Evolutionary conservation across 2,113 vertebrate species (phyloP).

Genomic region (Eupsittula cactorum): DNA sequence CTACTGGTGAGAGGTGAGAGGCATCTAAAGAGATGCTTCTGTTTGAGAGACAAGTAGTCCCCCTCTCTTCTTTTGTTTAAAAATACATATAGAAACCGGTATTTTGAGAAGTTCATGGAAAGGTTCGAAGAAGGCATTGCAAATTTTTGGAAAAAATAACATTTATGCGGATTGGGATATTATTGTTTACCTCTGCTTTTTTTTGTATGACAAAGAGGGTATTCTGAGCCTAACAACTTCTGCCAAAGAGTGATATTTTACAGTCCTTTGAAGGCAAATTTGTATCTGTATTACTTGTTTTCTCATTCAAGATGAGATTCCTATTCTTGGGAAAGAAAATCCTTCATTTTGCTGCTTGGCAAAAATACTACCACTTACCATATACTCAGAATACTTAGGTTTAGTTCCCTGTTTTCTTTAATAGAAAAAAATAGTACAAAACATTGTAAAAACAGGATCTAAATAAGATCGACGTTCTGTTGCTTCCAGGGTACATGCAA

Average conservation of each 20-base stretch:
- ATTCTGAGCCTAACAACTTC: neutral
- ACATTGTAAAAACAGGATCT: neutral
- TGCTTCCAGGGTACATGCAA: neutral
- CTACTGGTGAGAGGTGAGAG: neutral
- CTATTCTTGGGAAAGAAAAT: neutral
- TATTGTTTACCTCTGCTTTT: neutral
- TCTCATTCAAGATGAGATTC: neutral
- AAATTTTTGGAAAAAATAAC: neutral
- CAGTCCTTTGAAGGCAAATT: neutral
- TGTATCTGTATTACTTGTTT: neutral
- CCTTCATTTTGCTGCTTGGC: neutral
- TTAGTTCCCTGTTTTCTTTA: neutral
- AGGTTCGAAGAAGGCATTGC: neutral
- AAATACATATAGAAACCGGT: neutral
- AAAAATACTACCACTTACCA: neutral
- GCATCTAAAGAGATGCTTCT: neutral
- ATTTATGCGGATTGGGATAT: neutral
- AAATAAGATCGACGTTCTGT: neutral
- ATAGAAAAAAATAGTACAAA: neutral
- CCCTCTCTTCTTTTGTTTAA: neutral
- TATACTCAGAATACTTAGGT: neutral
- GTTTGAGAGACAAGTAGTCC: neutral
- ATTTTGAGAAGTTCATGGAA: neutral
- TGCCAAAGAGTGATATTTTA: neutral
- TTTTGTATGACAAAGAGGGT: neutral